Percentiles rank a stretch among this genome's conserved stretches.
Evolutionary conservation across 2,113 vertebrate genomes (phyloP).

Genomic region (Lethenteron reissneri): DNA sequence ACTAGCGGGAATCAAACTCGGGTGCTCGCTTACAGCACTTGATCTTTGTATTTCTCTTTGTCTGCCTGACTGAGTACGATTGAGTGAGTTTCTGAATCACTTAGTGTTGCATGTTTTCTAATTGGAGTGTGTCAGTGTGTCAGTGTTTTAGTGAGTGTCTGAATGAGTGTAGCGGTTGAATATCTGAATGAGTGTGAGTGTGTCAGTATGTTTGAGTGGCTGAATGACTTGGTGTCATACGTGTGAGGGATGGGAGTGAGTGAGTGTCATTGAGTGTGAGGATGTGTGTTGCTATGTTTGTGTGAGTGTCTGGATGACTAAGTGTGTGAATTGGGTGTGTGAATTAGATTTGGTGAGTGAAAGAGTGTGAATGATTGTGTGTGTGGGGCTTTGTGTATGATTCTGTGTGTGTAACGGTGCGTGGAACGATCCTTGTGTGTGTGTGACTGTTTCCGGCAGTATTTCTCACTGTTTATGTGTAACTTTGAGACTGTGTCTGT

Average conservation of each 20-base stretch:
- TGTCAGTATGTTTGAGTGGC: too few species aligned
- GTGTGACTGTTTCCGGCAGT: slow-evolving; percentile 5
- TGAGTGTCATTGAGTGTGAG: too few species aligned
- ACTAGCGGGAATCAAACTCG: too few species aligned
- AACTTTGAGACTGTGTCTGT: neutral
- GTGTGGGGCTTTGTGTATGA: neutral
- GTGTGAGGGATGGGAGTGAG: too few species aligned
- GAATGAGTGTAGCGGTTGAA: neutral
- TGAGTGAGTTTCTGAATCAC: too few species aligned
- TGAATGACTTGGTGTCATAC: too few species aligned
- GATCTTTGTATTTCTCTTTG: too few species aligned
- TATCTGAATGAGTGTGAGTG: neutral
- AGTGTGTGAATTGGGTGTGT: neutral
- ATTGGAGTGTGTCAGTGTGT: too few species aligned
- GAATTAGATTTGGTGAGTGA: neutral
- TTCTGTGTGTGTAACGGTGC: slow-evolving; percentile 7
- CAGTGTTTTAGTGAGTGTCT: slow-evolving; percentile 55
- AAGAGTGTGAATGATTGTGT: neutral
- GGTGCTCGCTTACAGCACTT: too few species aligned
- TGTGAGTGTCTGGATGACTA: neutral
- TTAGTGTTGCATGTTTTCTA: too few species aligned
- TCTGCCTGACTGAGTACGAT: too few species aligned
- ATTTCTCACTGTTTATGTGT: neutral
- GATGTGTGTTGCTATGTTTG: neutral
- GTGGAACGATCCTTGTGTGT: neutral